Evolutionary conservation across 1,140 invertebrate species (phyloP), one percentile per base, ranked within the genome.

Genomic region (Drosophila micromelanica): DNA sequence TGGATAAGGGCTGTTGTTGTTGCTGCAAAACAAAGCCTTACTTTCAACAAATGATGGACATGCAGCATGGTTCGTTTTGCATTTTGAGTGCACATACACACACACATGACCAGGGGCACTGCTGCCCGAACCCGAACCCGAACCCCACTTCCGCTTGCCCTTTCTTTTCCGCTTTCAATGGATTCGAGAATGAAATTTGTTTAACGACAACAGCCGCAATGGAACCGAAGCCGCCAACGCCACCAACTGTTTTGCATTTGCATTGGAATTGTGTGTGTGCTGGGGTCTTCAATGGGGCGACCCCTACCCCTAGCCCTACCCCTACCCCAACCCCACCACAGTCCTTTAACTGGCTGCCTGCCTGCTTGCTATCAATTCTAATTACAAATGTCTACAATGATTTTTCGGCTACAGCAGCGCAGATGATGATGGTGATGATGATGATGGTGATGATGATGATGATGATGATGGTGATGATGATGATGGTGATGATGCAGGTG

Each of bases 341-440:
- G 35, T 45, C 11, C 60, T 23, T 46, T 32, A n/a, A 45, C 43
- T 37, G 49, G 38, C 37, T 55, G 59, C 61, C 56, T 71, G 73
- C 46, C 77, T 76, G 81, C 78, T 59, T 86, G 78, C 82, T 86
- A 86, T 86, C 82, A 86, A 86, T 86, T 86, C 82, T 86, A 86
- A 86, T 86, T 86, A 86, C 82, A 86, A 86, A 86, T 86, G 82
- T 86, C 82, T 89, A 86, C 82, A 86, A 86, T 87, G 82, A 86
- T 86, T 86, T 86, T 86, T 86, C 62, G 82, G 75, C 75, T 78
- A 76, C 77, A 23, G 78, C 74, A 27, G 30, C 48, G 42, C 52
- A 56, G 51, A 20, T 35, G 51, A 46, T 15, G 61, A 49, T 49
- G 51, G 30, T 40, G 42, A 48, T 48, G 40, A 13, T 51, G n/a